phyloP scores from a whole-genome alignment of 2,797 vertebrate species.

The Microchirus variegatus region DNA sequence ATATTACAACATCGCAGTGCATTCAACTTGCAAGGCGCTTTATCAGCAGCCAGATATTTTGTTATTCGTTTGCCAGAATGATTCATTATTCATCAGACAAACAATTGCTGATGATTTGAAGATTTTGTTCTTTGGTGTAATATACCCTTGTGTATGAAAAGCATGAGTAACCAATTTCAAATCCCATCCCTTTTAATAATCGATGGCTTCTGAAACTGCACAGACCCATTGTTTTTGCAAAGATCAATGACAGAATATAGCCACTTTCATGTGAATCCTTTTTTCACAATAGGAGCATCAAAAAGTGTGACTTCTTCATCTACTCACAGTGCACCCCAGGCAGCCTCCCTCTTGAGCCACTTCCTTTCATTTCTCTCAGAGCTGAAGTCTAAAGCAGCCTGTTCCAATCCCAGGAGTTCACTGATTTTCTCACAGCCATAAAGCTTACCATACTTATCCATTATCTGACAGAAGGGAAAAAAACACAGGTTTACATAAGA shows the following conservation, averaged over 20 bases:
- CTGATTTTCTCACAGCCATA: conserved; percentile 90
- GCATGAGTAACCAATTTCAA: background rate
- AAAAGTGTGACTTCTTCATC: background rate
- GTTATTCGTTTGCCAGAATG: background rate
- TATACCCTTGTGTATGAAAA: background rate
- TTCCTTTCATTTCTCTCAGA: conserved; percentile 82
- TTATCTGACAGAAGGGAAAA: conserved; percentile 82
- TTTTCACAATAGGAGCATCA: conserved; percentile 8
- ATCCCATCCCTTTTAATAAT: background rate
- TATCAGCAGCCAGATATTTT: conserved; percentile 28
- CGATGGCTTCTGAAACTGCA: conserved; percentile 2
- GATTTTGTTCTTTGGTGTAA: background rate
- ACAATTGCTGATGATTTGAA: background rate
- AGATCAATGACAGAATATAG: conserved; percentile 8
- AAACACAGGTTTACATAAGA: conserved; percentile 33
- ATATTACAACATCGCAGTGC: no score
- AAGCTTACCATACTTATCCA: conserved; percentile 93
- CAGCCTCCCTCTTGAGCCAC: conserved; percentile 84
- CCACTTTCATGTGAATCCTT: conserved; percentile 8
- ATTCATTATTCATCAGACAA: conserved; percentile 3
- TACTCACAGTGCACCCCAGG: conserved; percentile 87
- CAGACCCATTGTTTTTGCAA: background rate
- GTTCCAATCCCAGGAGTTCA: conserved; percentile 92
- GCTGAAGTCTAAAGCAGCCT: conserved; percentile 90
- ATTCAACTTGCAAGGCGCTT: no score